Evolutionary conservation across 2,888 invertebrate species (phyloP), one percentile per base, ranked within the genome.

Genomic region (Mythimna ferrago): DNA sequence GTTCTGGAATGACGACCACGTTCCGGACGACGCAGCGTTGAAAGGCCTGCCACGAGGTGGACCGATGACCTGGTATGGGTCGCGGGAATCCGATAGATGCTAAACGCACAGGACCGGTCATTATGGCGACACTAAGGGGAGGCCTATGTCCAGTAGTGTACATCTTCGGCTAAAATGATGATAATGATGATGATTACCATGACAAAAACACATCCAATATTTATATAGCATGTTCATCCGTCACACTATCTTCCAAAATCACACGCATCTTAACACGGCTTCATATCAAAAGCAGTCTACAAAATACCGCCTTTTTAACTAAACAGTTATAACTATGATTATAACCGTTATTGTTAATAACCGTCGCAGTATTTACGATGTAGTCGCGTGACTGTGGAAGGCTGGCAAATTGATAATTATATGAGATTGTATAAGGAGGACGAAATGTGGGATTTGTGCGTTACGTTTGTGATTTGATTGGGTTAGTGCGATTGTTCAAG

Each of bases 341-440:
- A 69, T 64, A 69, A 76, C 83, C 51, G 83, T 82, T 83, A 73
- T 16, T 14, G 35, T 66, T 77, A 69, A 72, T 63, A 81, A 69
- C 65, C 71, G 66, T 81, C 56, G 56, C 57, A 67, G 65, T 68
- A 51, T 61, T 82, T 65, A 58, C n/a, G 53, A 32, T 64, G 35
- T 44, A 58, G 48, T 83, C 68, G 80, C 76, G 78, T 80, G 84
- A 78, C 48, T 58, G 57, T 32, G 67, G 63, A 71, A 73, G 48
- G n/a, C 63, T 26, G 26, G 73, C 63, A 70, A 78, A 84, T 84
- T 65, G 71, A 75, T 85, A 82, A 84, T 84, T 73, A 80, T 44
- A 69, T 63, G 58, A 62, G 58, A 81, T 67, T 73, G 61, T 48
- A 64, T 54, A 58, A 66, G 11, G 66, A 61, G 6, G 41, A 44